A percentile compares a stretch with the other conserved stretches of the same genome.
These are phyloP conservation scores for Mechanitis messenoides DNA, from an alignment of 2,888 invertebrate species.

Conservation along the genomic window DNA sequence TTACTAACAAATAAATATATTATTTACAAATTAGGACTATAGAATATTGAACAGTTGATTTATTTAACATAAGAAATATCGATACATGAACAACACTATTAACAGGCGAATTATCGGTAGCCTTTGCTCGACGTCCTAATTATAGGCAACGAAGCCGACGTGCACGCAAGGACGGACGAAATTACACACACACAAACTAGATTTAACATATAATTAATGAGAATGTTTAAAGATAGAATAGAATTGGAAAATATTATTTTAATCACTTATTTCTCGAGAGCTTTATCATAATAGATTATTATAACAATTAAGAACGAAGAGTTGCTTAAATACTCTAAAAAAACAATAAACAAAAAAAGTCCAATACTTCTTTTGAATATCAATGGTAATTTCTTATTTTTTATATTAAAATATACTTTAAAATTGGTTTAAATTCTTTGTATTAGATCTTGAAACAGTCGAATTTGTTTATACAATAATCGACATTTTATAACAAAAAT, in stretches of 20 bases:
- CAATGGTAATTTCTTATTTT: no score
- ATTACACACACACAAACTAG: constrained; percentile 36
- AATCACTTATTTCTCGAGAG: constrained; percentile 9
- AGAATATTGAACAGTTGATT: not conserved
- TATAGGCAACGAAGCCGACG: constrained; percentile 53
- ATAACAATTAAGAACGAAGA: no score
- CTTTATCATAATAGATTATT: constrained; percentile 8
- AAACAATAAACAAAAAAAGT: no score
- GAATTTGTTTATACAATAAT: no score
- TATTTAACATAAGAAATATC: constrained; percentile 11
- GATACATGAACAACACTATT: constrained; percentile 27
- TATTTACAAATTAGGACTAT: no score
- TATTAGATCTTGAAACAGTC: no score
- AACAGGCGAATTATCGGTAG: constrained; percentile 64
- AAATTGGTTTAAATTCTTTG: no score
- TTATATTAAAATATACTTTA: no score
- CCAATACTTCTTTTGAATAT: no score
- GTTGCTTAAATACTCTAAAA: no score
- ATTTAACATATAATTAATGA: constrained; percentile 40
- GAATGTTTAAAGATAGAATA: constrained; percentile 16
- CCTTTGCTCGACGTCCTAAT: constrained; percentile 54
- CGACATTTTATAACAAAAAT: no score
- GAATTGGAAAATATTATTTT: not conserved
- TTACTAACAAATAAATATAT: no score
- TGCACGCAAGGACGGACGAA: constrained; percentile 62